Evolutionary conservation across 2,888 invertebrate species (phyloP).

Genomic region (Acholoe squamosa): DNA sequence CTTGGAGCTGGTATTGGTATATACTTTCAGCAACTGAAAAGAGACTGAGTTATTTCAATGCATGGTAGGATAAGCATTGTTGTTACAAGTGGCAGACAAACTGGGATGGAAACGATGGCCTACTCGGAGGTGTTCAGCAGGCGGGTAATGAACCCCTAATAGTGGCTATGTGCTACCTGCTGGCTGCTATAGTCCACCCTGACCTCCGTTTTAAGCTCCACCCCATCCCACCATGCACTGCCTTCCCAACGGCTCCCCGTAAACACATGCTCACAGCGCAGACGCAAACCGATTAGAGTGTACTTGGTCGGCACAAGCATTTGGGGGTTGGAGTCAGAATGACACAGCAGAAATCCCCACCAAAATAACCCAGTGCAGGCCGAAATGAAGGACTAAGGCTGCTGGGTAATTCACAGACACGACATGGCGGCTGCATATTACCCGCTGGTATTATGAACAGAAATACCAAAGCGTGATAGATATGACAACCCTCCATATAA

Average conservation of each 20-base stretch:
- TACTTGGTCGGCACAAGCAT: background rate
- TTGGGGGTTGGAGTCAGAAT: background rate
- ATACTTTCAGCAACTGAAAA: no score
- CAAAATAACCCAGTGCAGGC: slow-evolving; percentile 10
- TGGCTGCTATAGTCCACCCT: background rate
- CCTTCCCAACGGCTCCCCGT: background rate
- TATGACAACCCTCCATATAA: background rate
- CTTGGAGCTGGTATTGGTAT: no score
- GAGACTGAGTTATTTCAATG: no score
- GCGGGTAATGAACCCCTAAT: background rate
- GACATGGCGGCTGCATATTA: background rate
- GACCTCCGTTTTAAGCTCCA: background rate
- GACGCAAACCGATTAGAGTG: background rate
- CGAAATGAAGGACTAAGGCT: background rate
- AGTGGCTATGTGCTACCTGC: background rate
- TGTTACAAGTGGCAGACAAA: background rate
- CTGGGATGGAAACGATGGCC: background rate
- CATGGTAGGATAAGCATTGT: no score
- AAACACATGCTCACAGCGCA: background rate
- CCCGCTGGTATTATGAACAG: background rate
- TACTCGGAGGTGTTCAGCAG: background rate
- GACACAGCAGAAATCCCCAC: background rate
- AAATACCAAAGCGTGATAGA: slow-evolving; percentile 14
- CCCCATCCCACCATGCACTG: background rate
- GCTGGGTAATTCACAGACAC: background rate